Evolutionary conservation across 1,140 invertebrate genomes (phyloP).

Genomic region (Drosophila kikkawai): DNA sequence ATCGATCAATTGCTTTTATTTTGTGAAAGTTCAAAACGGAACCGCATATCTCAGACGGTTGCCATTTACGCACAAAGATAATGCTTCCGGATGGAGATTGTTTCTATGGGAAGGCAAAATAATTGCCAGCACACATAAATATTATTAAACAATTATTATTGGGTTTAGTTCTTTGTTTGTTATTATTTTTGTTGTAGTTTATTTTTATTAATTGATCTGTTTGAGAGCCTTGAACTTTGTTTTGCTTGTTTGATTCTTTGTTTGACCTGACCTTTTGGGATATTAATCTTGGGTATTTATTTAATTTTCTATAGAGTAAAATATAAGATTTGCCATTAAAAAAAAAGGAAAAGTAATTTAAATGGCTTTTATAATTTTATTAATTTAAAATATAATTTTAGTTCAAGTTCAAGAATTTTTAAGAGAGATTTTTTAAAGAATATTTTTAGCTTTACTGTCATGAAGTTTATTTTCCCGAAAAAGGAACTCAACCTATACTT

Average conservation of each 20-base stretch:
- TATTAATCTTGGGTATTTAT: neutral
- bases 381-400: too few species aligned
- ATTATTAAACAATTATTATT: constrained; percentile 1
- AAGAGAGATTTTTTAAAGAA: too few species aligned
- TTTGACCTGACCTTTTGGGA: neutral
- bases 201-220: constrained; percentile 4
- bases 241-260: neutral
- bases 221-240: constrained; percentile 23
- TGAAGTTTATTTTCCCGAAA: too few species aligned
- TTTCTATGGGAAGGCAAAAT: constrained; percentile 3
- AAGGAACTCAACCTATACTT: too few species aligned
- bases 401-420: too few species aligned
- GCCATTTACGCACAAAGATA: constrained; percentile 41
- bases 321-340: neutral
- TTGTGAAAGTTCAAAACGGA: constrained; percentile 53
- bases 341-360: neutral
- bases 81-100: constrained; percentile 40
- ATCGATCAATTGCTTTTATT: constrained; percentile 50
- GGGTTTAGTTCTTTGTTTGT: constrained; percentile 5
- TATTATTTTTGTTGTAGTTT: neutral
- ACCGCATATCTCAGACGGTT: constrained; percentile 24
- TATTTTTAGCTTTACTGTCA: too few species aligned
- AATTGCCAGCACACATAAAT: neutral
- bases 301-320: too few species aligned
- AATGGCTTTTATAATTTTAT: too few species aligned